Conservation (phyloP, 2,113 vertebrate genomes). For the Donacobius atricapilla region DNA sequence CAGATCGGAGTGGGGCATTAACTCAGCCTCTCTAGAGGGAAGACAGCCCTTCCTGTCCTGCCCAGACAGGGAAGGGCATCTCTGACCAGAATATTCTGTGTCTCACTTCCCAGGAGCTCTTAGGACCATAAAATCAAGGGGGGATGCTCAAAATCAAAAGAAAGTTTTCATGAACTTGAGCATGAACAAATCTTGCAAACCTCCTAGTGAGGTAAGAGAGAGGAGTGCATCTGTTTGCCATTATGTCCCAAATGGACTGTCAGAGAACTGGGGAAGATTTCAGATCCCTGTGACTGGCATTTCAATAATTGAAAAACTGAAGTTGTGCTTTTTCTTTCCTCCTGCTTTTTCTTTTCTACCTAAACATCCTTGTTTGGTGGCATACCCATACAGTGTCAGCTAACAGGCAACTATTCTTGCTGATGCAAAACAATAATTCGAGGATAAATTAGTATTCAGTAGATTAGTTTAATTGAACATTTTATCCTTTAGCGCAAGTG, state of each 20-base stretch:
- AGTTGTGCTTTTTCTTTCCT: not conserved
- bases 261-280: not conserved
- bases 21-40: not conserved
- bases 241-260: rapidly evolving
- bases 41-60: not conserved
- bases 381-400: not conserved
- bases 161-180: not conserved
- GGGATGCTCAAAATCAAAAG: not conserved
- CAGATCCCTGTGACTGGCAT: not conserved
- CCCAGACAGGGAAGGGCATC: not conserved
- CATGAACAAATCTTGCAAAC: not conserved
- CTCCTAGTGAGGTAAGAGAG: not conserved
- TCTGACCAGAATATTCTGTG: not conserved
- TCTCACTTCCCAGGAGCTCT: rapidly evolving
- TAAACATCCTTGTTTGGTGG: not conserved
- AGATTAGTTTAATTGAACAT: not conserved
- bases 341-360: not conserved
- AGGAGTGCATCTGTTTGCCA: not conserved
- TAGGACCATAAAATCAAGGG: not conserved
- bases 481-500: not conserved
- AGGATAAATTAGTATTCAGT: not conserved
- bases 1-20: not conserved
- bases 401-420: not conserved
- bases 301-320: not conserved
- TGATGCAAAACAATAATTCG: not conserved